phyloP scores from a whole-genome alignment of 2,113 vertebrate genomes.

The Neomonachus schauinslandi region DNA sequence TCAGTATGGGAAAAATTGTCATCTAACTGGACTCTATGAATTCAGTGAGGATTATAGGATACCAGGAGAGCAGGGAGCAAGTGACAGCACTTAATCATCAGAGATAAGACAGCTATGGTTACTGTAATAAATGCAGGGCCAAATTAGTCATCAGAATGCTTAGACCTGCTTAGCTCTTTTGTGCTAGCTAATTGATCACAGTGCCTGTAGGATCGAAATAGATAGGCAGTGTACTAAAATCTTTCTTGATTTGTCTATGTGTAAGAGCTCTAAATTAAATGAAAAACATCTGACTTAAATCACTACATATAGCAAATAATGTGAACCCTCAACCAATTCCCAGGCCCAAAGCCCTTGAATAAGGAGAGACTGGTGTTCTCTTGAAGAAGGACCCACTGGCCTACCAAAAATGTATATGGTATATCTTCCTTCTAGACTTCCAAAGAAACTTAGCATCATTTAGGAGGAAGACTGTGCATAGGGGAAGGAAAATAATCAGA shows the following conservation, averaged over 20 bases:
- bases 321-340: neutral
- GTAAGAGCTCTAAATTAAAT: neutral
- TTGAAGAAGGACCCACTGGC: neutral
- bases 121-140: neutral
- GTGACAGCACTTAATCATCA: neutral
- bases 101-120: neutral
- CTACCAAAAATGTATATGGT: neutral
- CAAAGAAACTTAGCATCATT: neutral
- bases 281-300: conserved; percentile 6
- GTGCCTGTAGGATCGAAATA: neutral
- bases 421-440: neutral
- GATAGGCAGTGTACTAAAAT: neutral
- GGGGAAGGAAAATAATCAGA: neutral
- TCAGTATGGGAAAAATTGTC: neutral
- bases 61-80: neutral
- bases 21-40: neutral
- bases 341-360: neutral
- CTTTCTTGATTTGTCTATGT: neutral
- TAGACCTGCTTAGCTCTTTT: neutral
- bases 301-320: neutral
- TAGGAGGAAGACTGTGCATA: neutral
- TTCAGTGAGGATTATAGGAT: neutral
- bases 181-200: neutral
- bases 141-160: neutral
- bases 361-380: neutral